Percentiles rank a stretch among this genome's conserved stretches.
phyloP scores from a whole-genome alignment of 2,888 invertebrate species.

The Pristionchus arcanus region DNA sequence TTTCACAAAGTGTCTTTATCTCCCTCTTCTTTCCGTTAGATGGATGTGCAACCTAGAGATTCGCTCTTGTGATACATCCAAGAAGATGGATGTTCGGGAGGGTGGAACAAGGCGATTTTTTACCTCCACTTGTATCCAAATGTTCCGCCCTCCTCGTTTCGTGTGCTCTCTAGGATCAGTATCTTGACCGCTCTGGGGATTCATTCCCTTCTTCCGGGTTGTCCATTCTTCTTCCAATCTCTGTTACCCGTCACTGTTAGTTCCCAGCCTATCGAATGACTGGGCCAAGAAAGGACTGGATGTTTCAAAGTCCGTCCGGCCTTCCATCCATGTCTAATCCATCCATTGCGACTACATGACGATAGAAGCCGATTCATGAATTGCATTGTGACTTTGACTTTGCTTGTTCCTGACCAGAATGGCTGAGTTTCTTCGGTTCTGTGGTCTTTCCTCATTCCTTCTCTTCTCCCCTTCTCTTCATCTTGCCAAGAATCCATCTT shows the following conservation, averaged over 20 bases:
- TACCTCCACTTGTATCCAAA: background rate
- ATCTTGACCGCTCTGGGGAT: background rate
- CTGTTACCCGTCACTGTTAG: conserved; percentile 26
- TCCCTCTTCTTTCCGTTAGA: background rate
- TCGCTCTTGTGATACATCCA: background rate
- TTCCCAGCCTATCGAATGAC: background rate
- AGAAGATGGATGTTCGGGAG: background rate
- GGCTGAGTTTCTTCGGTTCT: background rate
- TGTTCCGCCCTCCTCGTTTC: background rate
- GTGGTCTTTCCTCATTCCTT: background rate
- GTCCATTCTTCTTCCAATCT: background rate
- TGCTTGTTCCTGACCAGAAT: conserved; percentile 12
- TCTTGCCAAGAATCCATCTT: background rate
- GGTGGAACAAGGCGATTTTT: background rate
- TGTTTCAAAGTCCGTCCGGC: background rate
- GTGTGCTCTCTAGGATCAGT: background rate
- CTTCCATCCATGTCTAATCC: background rate
- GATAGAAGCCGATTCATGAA: background rate
- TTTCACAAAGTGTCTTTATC: conserved; percentile 7
- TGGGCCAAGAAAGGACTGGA: background rate
- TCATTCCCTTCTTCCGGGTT: background rate
- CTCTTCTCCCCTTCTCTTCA: background rate
- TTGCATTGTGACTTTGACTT: background rate
- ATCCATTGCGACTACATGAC: background rate
- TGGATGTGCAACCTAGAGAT: background rate